Evolutionary conservation across 2,797 vertebrate genomes (phyloP).

Genomic region (Channa striata): DNA sequence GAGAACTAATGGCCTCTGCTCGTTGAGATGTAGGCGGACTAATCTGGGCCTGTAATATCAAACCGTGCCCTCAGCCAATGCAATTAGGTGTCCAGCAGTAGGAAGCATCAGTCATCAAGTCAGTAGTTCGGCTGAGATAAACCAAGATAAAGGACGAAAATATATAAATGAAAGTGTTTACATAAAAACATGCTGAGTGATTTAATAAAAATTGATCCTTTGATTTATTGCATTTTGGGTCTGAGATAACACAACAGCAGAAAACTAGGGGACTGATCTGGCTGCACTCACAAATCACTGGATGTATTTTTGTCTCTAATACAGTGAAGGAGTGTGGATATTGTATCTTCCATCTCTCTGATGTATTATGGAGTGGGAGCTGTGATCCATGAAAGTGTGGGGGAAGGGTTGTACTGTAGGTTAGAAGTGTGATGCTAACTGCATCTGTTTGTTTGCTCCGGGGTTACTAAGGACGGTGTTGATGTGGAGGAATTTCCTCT

Average conservation of each 20-base stretch:
- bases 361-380: constrained; percentile 72
- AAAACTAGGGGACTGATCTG: constrained; percentile 32
- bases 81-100: constrained; percentile 51
- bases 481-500: constrained; percentile 22
- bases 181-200: constrained; percentile 2
- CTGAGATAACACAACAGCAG: constrained; percentile 17
- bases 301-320: constrained; percentile 45
- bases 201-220: neutral
- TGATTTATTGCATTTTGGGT: too few species aligned
- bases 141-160: constrained; percentile 9
- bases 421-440: constrained; percentile 42
- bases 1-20: constrained; percentile 53
- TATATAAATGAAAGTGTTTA: constrained; percentile 36
- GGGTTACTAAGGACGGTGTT: constrained; percentile 38
- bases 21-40: constrained; percentile 35
- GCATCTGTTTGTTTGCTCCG: constrained; percentile 6
- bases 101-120: constrained; percentile 45
- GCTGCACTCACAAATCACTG: constrained; percentile 31
- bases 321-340: constrained; percentile 60
- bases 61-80: constrained; percentile 53
- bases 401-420: constrained; percentile 39
- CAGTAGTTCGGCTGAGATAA: constrained; percentile 15
- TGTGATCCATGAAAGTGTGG: constrained; percentile 60
- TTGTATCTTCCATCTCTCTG: constrained; percentile 56
- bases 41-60: constrained; percentile 45